These are phyloP conservation scores for Aethes cnicana DNA, from an alignment of 2,888 invertebrate genomes.

Conservation along the genomic window DNA sequence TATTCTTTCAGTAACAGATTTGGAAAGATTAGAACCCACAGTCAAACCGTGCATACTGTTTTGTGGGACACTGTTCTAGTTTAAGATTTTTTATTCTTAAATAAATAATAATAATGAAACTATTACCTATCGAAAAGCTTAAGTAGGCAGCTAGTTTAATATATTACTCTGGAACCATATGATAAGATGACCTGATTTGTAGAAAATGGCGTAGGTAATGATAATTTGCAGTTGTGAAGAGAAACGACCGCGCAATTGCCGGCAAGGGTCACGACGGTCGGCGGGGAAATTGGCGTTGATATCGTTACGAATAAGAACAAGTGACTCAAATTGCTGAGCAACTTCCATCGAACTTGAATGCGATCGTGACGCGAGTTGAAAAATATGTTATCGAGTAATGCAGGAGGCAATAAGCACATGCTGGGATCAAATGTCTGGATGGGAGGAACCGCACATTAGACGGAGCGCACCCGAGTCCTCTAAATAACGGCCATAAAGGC, in stretches of 20 bases:
- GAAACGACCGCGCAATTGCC: slow-evolving; percentile 16
- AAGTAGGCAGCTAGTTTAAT: too few relatives aligned
- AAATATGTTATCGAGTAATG: slow-evolving; percentile 25
- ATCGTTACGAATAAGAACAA: slow-evolving; percentile 20
- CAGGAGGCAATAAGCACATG: slow-evolving; percentile 20
- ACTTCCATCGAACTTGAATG: slow-evolving; percentile 16
- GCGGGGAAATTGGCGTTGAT: slow-evolving; percentile 13
- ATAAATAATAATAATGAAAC: too few relatives aligned
- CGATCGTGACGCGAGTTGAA: slow-evolving; percentile 11
- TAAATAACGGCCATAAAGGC: slow-evolving; percentile 24
- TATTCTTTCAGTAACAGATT: too few relatives aligned
- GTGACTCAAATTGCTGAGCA: slow-evolving; percentile 28
- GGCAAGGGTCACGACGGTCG: slow-evolving; percentile 16
- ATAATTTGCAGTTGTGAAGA: too few relatives aligned
- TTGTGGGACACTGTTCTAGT: too few relatives aligned
- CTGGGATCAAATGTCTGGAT: slow-evolving; percentile 22
- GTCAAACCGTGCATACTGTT: too few relatives aligned
- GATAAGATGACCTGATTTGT: too few relatives aligned
- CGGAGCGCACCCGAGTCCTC: slow-evolving; percentile 14
- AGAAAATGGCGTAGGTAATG: too few relatives aligned
- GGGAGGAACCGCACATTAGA: slow-evolving; percentile 22
- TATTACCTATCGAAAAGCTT: too few relatives aligned
- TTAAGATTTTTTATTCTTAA: too few relatives aligned
- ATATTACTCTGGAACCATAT: too few relatives aligned
- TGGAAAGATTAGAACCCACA: too few relatives aligned